phyloP scores from a whole-genome alignment of 2,888 invertebrate species.

The Polymixis lichenea region DNA sequence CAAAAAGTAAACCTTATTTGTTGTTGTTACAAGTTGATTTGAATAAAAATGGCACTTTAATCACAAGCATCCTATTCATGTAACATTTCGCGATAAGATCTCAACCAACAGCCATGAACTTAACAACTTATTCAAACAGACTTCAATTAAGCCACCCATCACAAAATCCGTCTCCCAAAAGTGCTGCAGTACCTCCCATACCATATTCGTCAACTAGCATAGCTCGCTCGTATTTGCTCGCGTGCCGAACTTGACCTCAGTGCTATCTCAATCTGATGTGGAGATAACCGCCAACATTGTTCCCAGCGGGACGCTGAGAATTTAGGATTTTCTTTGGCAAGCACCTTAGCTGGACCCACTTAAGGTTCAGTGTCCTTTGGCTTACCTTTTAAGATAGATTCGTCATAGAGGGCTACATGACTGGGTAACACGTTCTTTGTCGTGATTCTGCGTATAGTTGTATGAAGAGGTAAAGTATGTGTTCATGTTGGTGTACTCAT shows the following conservation, averaged over 20 bases:
- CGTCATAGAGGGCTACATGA: conserved; percentile 83
- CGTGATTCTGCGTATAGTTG: conserved; percentile 81
- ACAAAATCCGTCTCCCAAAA: conserved; percentile 60
- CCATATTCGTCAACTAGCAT: conserved; percentile 79
- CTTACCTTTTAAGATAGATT: conserved; percentile 76
- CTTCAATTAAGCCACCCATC: conserved; percentile 55
- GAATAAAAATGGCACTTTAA: background rate
- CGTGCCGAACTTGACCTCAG: conserved; percentile 86
- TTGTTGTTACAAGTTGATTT: background rate
- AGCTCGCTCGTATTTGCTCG: conserved; percentile 79
- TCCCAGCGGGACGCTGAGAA: conserved; percentile 82
- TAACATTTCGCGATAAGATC: conserved; percentile 24
- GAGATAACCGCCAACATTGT: conserved; percentile 87
- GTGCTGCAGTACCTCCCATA: conserved; percentile 65
- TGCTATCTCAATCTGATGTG: conserved; percentile 86
- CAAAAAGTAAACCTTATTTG: background rate
- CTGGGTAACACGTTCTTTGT: conserved; percentile 82
- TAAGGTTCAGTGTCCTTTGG: conserved; percentile 70
- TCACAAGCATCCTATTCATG: background rate
- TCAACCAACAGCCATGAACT: conserved; percentile 23
- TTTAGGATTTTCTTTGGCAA: conserved; percentile 66
- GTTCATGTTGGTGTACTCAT: conserved; percentile 56
- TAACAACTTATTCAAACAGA: conserved; percentile 38
- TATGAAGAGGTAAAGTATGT: conserved; percentile 64
- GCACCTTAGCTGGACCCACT: conserved; percentile 63